Evolutionary conservation across 2,113 vertebrate species (phyloP).

Genomic region (Pseudonaja textilis): DNA sequence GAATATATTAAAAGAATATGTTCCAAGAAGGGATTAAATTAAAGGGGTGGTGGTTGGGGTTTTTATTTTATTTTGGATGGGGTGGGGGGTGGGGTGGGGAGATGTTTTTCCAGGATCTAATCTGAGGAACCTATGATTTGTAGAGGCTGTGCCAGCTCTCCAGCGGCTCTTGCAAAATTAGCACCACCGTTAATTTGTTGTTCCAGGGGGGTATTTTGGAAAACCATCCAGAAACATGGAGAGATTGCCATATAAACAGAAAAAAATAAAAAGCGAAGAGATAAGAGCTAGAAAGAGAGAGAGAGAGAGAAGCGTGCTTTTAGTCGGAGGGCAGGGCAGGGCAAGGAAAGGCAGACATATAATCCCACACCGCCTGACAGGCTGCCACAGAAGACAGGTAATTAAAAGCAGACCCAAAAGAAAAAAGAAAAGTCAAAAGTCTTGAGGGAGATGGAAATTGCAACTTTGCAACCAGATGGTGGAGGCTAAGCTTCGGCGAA

Average conservation of each 20-base stretch:
- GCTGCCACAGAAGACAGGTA: slow-evolving; percentile 13
- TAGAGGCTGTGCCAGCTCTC: background rate
- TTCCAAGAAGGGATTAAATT: slow-evolving; percentile 34
- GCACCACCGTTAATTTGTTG: slow-evolving; percentile 23
- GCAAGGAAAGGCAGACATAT: slow-evolving; percentile 1
- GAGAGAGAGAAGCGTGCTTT: background rate
- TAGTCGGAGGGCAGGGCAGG: background rate
- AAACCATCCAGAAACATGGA: background rate
- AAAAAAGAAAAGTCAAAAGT: background rate
- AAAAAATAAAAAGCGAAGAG: background rate
- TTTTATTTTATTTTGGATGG: background rate
- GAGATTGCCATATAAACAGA: slow-evolving; percentile 34
- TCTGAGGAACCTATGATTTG: background rate
- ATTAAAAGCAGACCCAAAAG: background rate
- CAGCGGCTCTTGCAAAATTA: background rate
- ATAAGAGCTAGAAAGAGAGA: background rate
- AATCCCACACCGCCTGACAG: background rate
- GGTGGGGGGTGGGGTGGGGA: background rate
- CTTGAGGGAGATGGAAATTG: background rate
- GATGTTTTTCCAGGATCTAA: slow-evolving; percentile 7
- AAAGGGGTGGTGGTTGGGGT: background rate
- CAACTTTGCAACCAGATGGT: background rate
- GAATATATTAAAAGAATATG: slow-evolving; percentile 57
- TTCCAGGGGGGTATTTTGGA: slow-evolving; percentile 34
- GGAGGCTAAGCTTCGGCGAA: slow-evolving; percentile 30